Evolutionary conservation across 2,113 vertebrate genomes (phyloP).

Genomic region (Carettochelys insculpta): DNA sequence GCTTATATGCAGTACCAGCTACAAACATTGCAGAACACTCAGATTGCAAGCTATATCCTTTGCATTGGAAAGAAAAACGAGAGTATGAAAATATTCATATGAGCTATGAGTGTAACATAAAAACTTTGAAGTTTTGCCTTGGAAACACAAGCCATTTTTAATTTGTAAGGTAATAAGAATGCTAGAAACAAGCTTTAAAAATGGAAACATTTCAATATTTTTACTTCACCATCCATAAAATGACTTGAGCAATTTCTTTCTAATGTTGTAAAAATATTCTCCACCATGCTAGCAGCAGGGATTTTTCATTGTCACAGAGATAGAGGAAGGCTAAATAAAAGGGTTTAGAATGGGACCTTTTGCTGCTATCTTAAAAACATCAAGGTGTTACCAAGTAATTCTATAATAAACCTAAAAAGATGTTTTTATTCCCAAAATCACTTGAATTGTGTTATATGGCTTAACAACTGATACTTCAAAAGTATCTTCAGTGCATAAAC

Average conservation of each 20-base stretch:
- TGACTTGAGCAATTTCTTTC: neutral
- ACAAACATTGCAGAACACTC: neutral
- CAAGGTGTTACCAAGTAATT: neutral
- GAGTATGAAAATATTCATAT: neutral
- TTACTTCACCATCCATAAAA: neutral
- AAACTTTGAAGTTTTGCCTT: neutral
- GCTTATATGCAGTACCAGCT: neutral
- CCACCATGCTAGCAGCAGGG: neutral
- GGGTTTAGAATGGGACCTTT: neutral
- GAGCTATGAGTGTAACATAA: neutral
- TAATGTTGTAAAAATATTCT: neutral
- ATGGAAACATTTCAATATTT: neutral
- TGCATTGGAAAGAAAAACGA: neutral
- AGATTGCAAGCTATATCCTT: neutral
- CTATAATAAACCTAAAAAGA: neutral
- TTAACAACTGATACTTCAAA: neutral
- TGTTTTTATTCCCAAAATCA: neutral
- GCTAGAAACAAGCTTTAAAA: constrained; percentile 20
- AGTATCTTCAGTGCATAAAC: neutral
- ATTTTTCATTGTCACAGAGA: neutral
- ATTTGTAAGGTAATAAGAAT: neutral
- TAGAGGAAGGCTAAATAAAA: neutral
- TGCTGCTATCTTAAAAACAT: constrained; percentile 1
- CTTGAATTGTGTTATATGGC: neutral
- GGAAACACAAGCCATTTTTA: constrained; percentile 16